phyloP scores from a whole-genome alignment of 2,113 vertebrate species.

The Gadus chalcogrammus region DNA sequence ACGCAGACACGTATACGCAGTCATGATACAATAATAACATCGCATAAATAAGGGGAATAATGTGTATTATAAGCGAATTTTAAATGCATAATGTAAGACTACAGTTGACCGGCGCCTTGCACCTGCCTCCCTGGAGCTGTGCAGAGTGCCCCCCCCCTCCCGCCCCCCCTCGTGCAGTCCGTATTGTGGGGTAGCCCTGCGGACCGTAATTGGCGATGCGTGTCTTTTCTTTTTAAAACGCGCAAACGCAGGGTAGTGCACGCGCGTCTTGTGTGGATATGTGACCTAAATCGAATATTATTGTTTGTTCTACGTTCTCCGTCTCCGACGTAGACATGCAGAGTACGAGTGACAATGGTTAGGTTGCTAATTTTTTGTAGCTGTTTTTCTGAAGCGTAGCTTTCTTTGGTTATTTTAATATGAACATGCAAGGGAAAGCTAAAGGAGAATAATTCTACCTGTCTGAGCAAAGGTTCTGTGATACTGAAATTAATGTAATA shows the following conservation, averaged over 20 bases:
- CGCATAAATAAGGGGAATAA: conserved; percentile 32
- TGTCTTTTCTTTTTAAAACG: conserved; percentile 54
- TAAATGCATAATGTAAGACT: conserved; percentile 52
- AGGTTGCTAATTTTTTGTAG: conserved; percentile 54
- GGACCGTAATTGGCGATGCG: conserved; percentile 55
- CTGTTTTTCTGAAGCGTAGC: conserved; percentile 13
- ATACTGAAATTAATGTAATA: conserved; percentile 71
- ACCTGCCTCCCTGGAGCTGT: conserved; percentile 61
- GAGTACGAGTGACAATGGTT: conserved; percentile 55
- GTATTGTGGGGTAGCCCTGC: conserved; percentile 28
- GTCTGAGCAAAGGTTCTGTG: conserved; percentile 55
- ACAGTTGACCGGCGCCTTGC: conserved; percentile 58
- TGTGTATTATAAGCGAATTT: conserved; percentile 42
- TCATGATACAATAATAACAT: conserved; percentile 29
- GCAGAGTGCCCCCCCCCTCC: conserved; percentile 49
- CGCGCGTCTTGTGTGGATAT: conserved; percentile 30
- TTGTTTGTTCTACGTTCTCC: conserved; percentile 51
- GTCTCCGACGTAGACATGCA: conserved; percentile 21
- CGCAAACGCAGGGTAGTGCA: not conserved
- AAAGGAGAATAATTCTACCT: conserved; percentile 65
- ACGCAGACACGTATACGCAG: not conserved
- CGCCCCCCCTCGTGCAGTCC: conserved; percentile 51
- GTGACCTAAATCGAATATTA: conserved; percentile 49
- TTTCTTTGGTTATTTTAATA: conserved; percentile 66
- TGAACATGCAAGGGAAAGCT: conserved; percentile 68